Evolutionary conservation across 2,888 invertebrate genomes (phyloP).

Genomic region (Graphium colonna): DNA sequence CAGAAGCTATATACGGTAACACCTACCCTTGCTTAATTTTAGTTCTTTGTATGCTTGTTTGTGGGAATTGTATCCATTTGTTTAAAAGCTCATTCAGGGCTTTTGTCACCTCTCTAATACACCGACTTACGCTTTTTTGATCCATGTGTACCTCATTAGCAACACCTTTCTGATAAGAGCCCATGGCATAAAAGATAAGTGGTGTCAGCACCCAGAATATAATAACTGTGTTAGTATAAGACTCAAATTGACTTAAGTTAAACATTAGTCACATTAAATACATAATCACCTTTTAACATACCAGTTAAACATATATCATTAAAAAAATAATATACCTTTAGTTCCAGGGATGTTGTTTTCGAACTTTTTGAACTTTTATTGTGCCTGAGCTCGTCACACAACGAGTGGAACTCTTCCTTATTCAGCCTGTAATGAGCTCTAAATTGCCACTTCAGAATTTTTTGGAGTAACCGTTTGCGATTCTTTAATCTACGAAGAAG

Average conservation of each 20-base stretch:
- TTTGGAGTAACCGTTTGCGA: neutral
- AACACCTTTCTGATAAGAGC: neutral
- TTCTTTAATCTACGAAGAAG: neutral
- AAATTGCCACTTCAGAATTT: slow-evolving; percentile 1
- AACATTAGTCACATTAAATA: no score
- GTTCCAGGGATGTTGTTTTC: neutral
- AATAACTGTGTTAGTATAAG: no score
- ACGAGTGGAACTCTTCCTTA: slow-evolving; percentile 1
- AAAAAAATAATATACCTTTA: no score
- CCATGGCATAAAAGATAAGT: no score
- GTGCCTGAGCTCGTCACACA: neutral
- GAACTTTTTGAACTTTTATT: neutral
- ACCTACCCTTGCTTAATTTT: neutral
- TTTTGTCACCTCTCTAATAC: slow-evolving; percentile 3
- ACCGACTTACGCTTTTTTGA: slow-evolving; percentile 1
- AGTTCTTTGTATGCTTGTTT: neutral
- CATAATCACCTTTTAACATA: no score
- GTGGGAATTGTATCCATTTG: neutral
- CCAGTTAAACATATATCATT: no score
- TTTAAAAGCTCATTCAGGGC: neutral
- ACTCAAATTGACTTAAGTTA: no score
- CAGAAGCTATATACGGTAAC: neutral
- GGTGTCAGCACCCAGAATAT: no score
- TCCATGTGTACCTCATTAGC: neutral
- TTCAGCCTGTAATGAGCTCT: neutral